phyloP scores from a whole-genome alignment of 64 coral and sea anemone genomes.

The Stichodactyla mertensii region DNA sequence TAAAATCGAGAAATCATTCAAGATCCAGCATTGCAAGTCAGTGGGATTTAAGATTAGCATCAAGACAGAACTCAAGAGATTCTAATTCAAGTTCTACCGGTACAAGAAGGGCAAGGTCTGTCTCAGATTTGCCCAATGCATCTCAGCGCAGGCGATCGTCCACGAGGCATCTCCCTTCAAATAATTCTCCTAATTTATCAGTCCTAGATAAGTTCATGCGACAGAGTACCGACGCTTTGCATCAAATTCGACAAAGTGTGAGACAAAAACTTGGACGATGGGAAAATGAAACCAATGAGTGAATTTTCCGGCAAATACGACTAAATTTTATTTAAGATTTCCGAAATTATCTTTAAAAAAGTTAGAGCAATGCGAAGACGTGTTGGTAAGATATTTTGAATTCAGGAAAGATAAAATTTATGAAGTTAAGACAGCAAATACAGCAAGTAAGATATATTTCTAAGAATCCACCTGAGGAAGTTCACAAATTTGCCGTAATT shows the following conservation, averaged over 20 bases:
- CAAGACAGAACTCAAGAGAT: background rate
- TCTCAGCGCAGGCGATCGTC: background rate
- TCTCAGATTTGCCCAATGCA: constrained; percentile 34
- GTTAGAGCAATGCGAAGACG: background rate
- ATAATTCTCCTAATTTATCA: constrained; percentile 18
- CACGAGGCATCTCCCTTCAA: constrained; percentile 39
- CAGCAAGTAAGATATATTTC: too few relatives aligned
- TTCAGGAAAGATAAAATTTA: background rate
- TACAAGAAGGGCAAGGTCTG: constrained; percentile 15
- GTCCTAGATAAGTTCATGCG: constrained; percentile 51
- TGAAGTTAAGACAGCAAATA: background rate
- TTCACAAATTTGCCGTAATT: too few relatives aligned
- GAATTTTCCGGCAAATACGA: background rate
- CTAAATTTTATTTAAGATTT: background rate
- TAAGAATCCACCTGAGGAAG: too few relatives aligned
- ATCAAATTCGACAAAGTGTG: constrained; percentile 49
- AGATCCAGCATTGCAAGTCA: constrained; percentile 41
- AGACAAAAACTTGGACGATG: constrained; percentile 26
- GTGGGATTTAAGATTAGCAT: constrained; percentile 34
- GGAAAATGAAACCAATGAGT: background rate
- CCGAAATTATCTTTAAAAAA: background rate
- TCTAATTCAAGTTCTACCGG: background rate
- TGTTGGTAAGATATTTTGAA: background rate
- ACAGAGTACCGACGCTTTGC: constrained; percentile 52
- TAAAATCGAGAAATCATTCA: background rate